Evolutionary conservation across 2,113 vertebrate species (phyloP).

Genomic region (Castor canadensis): DNA sequence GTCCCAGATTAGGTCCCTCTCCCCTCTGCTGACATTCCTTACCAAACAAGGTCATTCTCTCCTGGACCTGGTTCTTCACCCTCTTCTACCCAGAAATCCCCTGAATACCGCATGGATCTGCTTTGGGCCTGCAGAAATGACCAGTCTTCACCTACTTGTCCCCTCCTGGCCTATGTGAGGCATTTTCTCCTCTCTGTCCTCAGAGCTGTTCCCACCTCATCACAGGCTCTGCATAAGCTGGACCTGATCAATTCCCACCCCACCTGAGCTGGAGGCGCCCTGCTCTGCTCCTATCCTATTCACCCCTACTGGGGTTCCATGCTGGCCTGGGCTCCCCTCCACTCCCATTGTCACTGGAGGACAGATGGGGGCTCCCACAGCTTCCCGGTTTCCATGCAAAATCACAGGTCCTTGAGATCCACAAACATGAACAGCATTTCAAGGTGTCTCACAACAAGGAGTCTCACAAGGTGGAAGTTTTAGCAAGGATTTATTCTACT

Average conservation of each 20-base stretch:
- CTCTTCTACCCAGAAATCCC: accelerated
- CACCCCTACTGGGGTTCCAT: background rate
- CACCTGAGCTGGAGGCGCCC: background rate
- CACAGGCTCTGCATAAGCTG: background rate
- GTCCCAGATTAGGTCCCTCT: background rate
- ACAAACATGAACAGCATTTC: no score
- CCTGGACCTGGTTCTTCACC: background rate
- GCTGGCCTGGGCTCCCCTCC: background rate
- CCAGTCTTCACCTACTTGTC: background rate
- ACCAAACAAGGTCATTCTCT: background rate
- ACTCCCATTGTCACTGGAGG: no score
- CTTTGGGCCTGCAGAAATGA: background rate
- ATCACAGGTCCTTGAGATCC: no score
- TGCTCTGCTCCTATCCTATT: background rate
- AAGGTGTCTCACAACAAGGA: no score
- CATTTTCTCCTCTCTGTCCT: background rate
- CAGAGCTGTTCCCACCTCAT: background rate
- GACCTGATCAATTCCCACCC: background rate
- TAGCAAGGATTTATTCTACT: no score
- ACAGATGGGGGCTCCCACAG: no score
- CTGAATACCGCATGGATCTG: background rate
- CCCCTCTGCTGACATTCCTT: background rate
- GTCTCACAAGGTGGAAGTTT: no score
- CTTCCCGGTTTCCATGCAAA: no score
- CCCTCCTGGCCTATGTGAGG: background rate